Conservation (phyloP, 2,113 vertebrate species). For the Ptilorrhoa leucosticta region DNA sequence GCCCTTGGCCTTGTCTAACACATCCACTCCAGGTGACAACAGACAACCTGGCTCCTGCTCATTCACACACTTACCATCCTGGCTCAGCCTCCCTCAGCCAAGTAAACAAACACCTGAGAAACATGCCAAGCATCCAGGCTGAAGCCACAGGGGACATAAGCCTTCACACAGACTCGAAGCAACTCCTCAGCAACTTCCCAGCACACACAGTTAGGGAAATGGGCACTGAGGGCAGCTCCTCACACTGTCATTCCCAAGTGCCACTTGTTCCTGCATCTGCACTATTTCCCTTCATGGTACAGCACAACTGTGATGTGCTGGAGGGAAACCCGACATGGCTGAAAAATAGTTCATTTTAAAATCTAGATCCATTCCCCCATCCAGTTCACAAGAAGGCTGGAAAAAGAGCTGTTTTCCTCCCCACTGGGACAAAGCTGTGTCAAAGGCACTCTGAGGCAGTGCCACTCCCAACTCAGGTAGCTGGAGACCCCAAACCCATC, state of each 20-base stretch:
- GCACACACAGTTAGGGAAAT: neutral
- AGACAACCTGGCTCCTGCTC: neutral
- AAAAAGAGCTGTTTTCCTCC: neutral
- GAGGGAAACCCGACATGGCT: accelerated
- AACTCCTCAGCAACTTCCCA: neutral
- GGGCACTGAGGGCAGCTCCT: neutral
- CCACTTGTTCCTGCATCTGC: neutral
- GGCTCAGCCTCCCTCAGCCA: neutral
- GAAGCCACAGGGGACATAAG: neutral
- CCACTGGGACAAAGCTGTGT: neutral
- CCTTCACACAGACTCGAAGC: neutral
- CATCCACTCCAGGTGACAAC: neutral
- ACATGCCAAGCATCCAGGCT: neutral
- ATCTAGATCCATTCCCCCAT: neutral
- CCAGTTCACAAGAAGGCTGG: neutral
- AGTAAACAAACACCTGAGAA: neutral
- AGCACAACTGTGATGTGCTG: neutral
- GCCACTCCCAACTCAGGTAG: neutral
- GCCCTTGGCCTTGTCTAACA: neutral
- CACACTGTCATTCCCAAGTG: accelerated
- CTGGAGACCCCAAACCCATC: neutral
- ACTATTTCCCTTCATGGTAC: neutral
- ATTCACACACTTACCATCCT: neutral
- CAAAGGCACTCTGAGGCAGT: neutral
- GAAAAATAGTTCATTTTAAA: neutral